Conservation (phyloP, 1,140 invertebrate species). For the Bombus polaris region DNA sequence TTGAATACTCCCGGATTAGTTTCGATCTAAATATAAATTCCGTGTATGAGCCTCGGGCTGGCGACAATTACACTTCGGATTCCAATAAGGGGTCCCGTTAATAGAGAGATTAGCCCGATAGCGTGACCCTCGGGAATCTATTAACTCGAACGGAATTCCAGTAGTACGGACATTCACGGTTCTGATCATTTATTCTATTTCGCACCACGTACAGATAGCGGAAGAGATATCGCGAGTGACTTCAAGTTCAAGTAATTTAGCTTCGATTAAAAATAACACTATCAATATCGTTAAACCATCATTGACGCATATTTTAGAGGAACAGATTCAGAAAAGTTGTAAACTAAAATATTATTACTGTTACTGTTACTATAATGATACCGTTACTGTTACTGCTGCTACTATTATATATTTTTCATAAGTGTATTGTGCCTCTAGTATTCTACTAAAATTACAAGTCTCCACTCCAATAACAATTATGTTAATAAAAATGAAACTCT, state of each 20-base stretch:
- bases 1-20: constrained; percentile 16
- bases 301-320: too few relatives aligned
- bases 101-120: constrained; percentile 26
- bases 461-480: too few relatives aligned
- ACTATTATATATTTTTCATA: too few relatives aligned
- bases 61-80: constrained; percentile 27
- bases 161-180: neutral
- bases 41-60: neutral
- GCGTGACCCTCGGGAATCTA: constrained; percentile 24
- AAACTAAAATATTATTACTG: too few relatives aligned
- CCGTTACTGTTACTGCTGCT: too few relatives aligned
- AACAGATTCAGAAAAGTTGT: too few relatives aligned
- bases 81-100: constrained; percentile 30
- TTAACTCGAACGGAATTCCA: constrained; percentile 9
- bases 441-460: too few relatives aligned
- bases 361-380: too few relatives aligned
- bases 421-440: too few relatives aligned
- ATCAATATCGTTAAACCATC: neutral
- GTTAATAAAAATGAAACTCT: too few relatives aligned
- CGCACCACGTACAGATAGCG: neutral
- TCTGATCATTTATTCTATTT: neutral
- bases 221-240: neutral
- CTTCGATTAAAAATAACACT: too few relatives aligned
- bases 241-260: neutral
- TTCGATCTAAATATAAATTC: constrained; percentile 10